Conservation (phyloP, 1,140 invertebrate genomes). For the Trichonephila clavipes region DNA sequence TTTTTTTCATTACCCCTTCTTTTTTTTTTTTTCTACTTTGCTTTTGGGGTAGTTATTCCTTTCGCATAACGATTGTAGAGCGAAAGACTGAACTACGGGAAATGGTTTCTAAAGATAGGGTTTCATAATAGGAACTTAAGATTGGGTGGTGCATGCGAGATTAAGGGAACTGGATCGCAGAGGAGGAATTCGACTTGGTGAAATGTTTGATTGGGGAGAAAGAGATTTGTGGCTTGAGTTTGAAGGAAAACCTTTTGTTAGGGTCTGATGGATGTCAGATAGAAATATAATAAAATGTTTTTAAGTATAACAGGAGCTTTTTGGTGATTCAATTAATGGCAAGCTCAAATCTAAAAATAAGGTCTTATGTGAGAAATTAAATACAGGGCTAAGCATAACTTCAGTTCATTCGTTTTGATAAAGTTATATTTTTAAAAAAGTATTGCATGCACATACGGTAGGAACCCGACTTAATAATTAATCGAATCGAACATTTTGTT, state of each 20-base stretch:
- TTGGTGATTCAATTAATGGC: too few relatives aligned
- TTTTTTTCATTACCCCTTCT: not conserved
- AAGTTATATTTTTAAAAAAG: too few relatives aligned
- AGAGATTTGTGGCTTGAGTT: not conserved
- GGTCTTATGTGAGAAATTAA: too few relatives aligned
- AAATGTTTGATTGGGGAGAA: conserved; percentile 14
- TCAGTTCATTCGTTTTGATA: too few relatives aligned
- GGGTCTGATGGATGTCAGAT: not conserved
- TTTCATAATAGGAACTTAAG: conserved; percentile 8
- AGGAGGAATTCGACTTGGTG: not conserved
- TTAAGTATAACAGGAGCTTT: not conserved
- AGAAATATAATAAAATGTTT: not conserved
- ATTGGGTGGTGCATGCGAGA: conserved; percentile 48
- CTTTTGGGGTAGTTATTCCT: conserved; percentile 43
- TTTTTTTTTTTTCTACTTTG: not conserved
- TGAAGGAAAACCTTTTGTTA: not conserved
- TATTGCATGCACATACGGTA: too few relatives aligned
- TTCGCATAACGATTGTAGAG: not conserved
- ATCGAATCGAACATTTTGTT: too few relatives aligned
- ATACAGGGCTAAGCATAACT: too few relatives aligned
- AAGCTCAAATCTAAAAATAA: too few relatives aligned
- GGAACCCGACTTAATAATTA: too few relatives aligned
- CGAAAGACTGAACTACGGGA: conserved; percentile 39
- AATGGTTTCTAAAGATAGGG: conserved; percentile 67
- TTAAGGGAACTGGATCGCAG: not conserved